Conservation (phyloP, 2,113 vertebrate species). For the Illadopsis cleaveri region DNA sequence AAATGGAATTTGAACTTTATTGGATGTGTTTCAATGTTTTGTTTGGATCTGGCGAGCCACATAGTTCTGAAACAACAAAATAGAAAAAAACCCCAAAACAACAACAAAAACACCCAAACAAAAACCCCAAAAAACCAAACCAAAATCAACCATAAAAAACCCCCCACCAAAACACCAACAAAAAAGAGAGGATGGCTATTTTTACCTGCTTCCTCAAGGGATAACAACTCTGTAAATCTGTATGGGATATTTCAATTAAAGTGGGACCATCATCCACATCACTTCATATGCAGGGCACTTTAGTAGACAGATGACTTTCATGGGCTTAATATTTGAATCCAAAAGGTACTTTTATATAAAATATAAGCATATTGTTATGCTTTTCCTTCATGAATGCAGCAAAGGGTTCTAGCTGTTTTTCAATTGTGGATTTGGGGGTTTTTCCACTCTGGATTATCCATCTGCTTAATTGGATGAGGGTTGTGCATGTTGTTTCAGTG, state of each 20-base stretch:
- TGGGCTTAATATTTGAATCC: neutral
- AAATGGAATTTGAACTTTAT: neutral
- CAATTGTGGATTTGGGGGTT: neutral
- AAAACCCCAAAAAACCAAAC: no score
- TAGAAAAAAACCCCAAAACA: no score
- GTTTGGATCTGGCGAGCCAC: neutral
- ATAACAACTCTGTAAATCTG: neutral
- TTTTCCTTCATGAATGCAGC: neutral
- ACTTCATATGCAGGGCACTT: neutral
- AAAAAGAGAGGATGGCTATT: neutral
- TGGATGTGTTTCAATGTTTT: neutral
- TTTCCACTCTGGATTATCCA: conserved; percentile 8
- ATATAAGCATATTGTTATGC: neutral
- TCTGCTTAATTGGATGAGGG: conserved; percentile 39
- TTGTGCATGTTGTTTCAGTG: conserved; percentile 3
- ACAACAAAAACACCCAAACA: no score
- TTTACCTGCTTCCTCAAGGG: neutral
- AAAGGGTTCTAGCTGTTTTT: neutral
- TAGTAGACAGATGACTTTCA: neutral
- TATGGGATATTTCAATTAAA: neutral
- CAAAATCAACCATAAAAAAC: no score
- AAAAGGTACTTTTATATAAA: neutral
- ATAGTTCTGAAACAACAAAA: neutral
- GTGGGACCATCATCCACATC: neutral
- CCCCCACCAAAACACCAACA: no score